Conservation (phyloP, 2,797 vertebrate species). For the Ataeniobius toweri region DNA sequence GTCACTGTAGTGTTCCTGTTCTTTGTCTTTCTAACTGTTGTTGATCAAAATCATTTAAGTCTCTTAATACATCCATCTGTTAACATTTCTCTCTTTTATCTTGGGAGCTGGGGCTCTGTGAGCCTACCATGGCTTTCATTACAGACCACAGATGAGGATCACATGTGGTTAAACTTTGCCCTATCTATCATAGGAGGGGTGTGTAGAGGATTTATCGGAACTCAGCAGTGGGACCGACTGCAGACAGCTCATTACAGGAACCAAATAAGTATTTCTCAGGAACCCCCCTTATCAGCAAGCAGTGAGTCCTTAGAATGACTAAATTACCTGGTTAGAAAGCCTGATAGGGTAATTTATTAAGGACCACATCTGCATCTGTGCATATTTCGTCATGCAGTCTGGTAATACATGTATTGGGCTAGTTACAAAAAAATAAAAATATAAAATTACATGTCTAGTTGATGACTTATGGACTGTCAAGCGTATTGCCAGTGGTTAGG, state of each 20-base stretch:
- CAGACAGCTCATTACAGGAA: background rate
- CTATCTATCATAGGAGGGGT: constrained; percentile 30
- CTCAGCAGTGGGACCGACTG: constrained; percentile 17
- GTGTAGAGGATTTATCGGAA: constrained; percentile 24
- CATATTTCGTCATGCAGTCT: background rate
- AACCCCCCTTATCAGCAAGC: background rate
- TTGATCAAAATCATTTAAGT: constrained; percentile 25
- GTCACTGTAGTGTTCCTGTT: constrained; percentile 13
- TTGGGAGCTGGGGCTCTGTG: background rate
- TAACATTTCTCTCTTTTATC: constrained; percentile 1
- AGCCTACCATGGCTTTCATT: constrained; percentile 60
- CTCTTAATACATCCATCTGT: constrained; percentile 36
- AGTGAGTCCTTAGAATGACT: background rate
- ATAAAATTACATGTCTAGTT: background rate
- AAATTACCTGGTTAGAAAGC: background rate
- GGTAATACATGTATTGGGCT: background rate
- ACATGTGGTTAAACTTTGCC: constrained; percentile 53
- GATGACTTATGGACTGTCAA: background rate
- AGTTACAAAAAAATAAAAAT: background rate
- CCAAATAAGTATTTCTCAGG: background rate
- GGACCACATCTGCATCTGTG: background rate
- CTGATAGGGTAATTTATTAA: background rate
- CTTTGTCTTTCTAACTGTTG: constrained; percentile 27
- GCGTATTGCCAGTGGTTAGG: background rate
- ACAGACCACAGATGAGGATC: constrained; percentile 52